These are phyloP conservation scores for Coelinius sp. DNA, from an alignment of 2,888 invertebrate genomes.

Conservation along the genomic window DNA sequence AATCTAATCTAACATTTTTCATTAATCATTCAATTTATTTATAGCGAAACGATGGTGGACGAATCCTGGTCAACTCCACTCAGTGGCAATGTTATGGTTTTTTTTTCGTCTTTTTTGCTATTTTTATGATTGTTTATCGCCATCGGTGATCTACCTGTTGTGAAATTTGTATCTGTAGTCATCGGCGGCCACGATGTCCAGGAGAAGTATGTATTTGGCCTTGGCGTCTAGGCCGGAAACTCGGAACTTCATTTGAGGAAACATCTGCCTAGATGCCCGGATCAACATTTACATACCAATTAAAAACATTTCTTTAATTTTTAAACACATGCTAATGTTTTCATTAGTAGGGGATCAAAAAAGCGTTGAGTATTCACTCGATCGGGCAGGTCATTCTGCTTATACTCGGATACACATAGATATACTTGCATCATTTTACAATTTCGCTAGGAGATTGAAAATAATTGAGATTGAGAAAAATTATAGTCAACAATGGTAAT, in stretches of 20 bases:
- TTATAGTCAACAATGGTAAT: too few relatives aligned
- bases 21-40: conserved; percentile 7
- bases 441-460: background rate
- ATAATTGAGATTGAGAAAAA: background rate
- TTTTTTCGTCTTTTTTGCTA: background rate
- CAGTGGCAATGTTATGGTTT: conserved; percentile 28
- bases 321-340: conserved; percentile 25
- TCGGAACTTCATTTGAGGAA: conserved; percentile 99
- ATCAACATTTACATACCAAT: conserved; percentile 62
- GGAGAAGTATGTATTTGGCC: conserved; percentile 97
- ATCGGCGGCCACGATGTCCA: conserved; percentile 99
- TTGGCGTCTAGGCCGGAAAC: conserved; percentile 98
- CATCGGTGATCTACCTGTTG: conserved; percentile 79
- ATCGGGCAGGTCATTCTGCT: background rate
- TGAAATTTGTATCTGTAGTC: conserved; percentile 99
- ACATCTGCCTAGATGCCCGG: conserved; percentile 92
- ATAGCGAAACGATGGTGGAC: conserved; percentile 27
- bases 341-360: background rate
- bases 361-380: background rate
- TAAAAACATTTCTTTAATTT: conserved; percentile 44
- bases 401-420: background rate
- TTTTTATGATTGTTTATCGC: conserved; percentile 6
- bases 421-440: conserved; percentile 4
- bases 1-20: conserved; percentile 26
- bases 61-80: conserved; percentile 34